Conservation (phyloP, 1,140 invertebrate genomes). For the Drosophila kurseongensis region DNA sequence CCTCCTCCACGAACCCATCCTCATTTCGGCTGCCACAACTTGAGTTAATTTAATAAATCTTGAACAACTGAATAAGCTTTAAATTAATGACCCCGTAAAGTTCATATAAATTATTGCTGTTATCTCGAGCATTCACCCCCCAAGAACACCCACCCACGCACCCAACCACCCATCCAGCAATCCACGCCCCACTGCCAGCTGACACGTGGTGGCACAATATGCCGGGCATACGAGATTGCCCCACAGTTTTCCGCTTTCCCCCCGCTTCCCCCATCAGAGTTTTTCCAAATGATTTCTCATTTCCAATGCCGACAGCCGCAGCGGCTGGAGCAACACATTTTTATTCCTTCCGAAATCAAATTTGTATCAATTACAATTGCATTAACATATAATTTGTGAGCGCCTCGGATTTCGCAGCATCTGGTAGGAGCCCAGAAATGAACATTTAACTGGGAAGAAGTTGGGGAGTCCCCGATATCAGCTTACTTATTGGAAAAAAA, state of each 20-base stretch:
- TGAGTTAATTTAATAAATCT: slow-evolving; percentile 85
- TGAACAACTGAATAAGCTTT: slow-evolving; percentile 85
- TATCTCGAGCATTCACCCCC: slow-evolving; percentile 57
- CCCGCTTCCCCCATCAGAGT: slow-evolving; percentile 1
- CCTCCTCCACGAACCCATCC: not conserved
- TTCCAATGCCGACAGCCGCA: slow-evolving; percentile 63
- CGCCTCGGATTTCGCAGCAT: slow-evolving; percentile 65
- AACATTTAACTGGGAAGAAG: slow-evolving; percentile 45
- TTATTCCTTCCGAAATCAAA: slow-evolving; percentile 74
- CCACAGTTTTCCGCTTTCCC: slow-evolving; percentile 8
- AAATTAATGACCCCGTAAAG: slow-evolving; percentile 84
- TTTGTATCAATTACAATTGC: slow-evolving; percentile 84
- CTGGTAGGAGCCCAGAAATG: slow-evolving; percentile 33
- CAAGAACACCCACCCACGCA: not conserved
- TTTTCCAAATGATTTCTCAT: slow-evolving; percentile 76
- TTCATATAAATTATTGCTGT: slow-evolving; percentile 82
- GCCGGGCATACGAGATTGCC: slow-evolving; percentile 54
- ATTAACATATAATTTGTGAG: slow-evolving; percentile 81
- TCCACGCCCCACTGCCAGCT: slow-evolving; percentile 45
- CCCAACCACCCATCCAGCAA: not conserved
- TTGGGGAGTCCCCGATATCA: slow-evolving; percentile 2
- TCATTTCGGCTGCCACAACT: slow-evolving; percentile 67
- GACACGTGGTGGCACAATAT: slow-evolving; percentile 64
- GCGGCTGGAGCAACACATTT: slow-evolving; percentile 55
- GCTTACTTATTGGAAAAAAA: slow-evolving; percentile 18